Base-by-base conservation (phyloP, 2,797 vertebrate species). In the Leuciscus waleckii region DNA sequence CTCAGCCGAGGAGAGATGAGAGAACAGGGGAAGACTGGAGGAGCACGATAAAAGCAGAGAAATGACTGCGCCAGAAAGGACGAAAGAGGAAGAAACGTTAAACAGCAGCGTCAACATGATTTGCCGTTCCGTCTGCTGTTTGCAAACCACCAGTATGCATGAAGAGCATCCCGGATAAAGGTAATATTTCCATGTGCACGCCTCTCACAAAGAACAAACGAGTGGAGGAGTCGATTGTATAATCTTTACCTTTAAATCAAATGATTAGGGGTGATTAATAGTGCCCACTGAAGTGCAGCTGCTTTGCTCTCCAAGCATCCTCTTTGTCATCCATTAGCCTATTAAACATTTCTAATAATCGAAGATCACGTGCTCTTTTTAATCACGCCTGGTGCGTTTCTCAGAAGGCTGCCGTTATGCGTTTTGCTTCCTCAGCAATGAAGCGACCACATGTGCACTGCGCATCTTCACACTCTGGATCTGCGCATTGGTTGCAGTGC, bases 401-500 rank as follows among this genome's bases (percentile, higher is more conserved):
- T 79, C 41, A 43, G 63, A 43, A 61, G 63, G 35, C 74, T 73
- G 77, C 14, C 21, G 19, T 92, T 93, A 88, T 78, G 83, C 75
- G 80, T 88, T 82, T 89, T 89, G 92, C 91, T 89, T 90, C 90
- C 85, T 88, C 90, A 91, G 92, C 91, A 90, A 86, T 81, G 87
- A 85, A 71, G 89, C 90, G 58, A 68, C 32, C 63, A 95, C 95
- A 95, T 94, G 95, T 94, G 90, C 89, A 92, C 87, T 95, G 94
- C 95, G 94, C 93, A 90, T 90, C 78, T 84, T 81, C 13, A 70
- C 93, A 90, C 88, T 49, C 46, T 23, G 68, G 82, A 90, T 89
- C 92, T 92, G 93, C 94, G 92, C 94, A 93, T 90, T 94, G 92
- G 92, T 91, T 91, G 93, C 94, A 91, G 91, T 91, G 92, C 89